Evolutionary conservation across 2,888 invertebrate species (phyloP).

Genomic region (Oligia fasciuncula): DNA sequence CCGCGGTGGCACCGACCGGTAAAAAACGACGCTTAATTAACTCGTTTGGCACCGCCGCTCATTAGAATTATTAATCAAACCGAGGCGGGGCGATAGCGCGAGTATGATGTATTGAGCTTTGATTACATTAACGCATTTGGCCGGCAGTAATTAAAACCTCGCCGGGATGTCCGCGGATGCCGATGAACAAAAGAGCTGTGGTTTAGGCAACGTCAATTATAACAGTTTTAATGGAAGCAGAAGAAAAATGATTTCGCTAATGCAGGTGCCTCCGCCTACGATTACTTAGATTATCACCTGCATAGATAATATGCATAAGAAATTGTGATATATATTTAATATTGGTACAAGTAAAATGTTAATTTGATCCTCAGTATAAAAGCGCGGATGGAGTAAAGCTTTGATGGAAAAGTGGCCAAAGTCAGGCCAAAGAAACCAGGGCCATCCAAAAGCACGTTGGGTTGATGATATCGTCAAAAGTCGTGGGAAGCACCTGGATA

Average conservation of each 20-base stretch:
- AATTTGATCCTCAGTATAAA: no score
- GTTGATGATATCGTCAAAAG: no score
- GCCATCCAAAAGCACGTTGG: no score
- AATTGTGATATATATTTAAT: conserved; percentile 6
- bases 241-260: conserved; percentile 73
- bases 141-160: conserved; percentile 87
- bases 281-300: not conserved
- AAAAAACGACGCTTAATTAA: conserved; percentile 89
- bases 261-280: conserved; percentile 60
- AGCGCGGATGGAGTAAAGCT: no score
- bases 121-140: conserved; percentile 89
- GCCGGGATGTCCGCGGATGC: conserved; percentile 79
- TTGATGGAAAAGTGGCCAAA: no score
- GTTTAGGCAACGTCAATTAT: conserved; percentile 72
- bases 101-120: conserved; percentile 89
- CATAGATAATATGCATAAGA: not conserved
- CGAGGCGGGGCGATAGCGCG: conserved; percentile 87
- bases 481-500: no score
- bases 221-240: conserved; percentile 73
- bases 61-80: conserved; percentile 90
- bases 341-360: not conserved
- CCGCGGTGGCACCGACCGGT: conserved; percentile 84
- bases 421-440: no score
- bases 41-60: conserved; percentile 90
- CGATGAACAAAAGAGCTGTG: conserved; percentile 68